A percentile compares a stretch with the other conserved stretches of the same genome.
Evolutionary conservation across 2,113 vertebrate species (phyloP).

Genomic region (Phylloscopus whistleri): DNA sequence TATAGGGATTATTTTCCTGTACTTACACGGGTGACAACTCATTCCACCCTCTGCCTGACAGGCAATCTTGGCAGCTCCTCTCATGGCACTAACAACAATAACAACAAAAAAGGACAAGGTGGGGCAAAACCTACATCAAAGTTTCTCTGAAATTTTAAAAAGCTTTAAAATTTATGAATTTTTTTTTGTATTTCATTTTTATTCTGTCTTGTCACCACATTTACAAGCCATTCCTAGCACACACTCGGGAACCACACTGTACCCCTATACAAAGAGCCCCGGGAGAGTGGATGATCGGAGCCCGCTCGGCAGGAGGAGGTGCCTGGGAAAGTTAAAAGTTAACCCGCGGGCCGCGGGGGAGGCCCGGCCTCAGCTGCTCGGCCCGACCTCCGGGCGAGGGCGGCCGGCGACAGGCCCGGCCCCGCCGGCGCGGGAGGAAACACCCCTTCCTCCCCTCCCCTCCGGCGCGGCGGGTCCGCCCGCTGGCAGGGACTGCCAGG

Average conservation of each 20-base stretch:
- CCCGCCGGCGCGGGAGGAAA: neutral
- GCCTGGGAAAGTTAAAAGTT: fast-evolving
- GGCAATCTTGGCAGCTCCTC: neutral
- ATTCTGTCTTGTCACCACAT: neutral
- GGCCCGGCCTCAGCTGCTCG: neutral
- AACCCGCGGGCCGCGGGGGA: neutral
- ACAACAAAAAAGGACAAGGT: fast-evolving
- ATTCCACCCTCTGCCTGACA: neutral
- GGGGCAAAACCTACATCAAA: neutral
- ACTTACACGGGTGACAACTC: neutral
- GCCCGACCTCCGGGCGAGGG: neutral
- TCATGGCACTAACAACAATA: neutral
- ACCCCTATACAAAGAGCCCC: fast-evolving
- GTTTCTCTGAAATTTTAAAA: neutral
- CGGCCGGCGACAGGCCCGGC: neutral
- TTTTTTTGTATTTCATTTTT: neutral
- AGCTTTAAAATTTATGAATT: fast-evolving
- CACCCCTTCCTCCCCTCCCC: neutral
- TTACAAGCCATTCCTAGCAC: fast-evolving
- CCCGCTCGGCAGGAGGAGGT: fast-evolving
- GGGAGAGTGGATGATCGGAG: fast-evolving
- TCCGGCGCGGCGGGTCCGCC: too few relatives aligned
- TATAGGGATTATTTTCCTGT: neutral
- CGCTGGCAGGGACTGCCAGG: neutral
- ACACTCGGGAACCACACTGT: fast-evolving